Evolutionary conservation across 2,113 vertebrate genomes (phyloP), one percentile per base, ranked within the genome.

Genomic region (Zapus hudsonius): DNA sequence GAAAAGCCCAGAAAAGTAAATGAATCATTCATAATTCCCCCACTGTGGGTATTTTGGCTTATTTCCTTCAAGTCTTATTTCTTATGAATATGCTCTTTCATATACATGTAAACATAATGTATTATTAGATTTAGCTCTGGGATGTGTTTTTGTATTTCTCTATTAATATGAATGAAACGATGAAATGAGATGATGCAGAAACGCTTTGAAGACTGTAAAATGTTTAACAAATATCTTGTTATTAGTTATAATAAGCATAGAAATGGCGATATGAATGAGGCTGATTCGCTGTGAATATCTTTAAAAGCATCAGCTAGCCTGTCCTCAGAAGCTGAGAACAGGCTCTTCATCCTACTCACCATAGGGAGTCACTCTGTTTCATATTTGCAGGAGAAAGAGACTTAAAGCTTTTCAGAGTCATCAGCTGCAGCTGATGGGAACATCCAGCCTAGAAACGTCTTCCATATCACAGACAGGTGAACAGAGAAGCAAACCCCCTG

Each of bases 151-250:
- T 95, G 96, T 95, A 96, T 87, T 95, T 94, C 91, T 92, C 94
- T 87, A 96, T 96, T 96, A 95, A 97, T 96, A 95, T 96, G 94
- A 96, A 96, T 92, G 89, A 95, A 96, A 96, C 12, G 94, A 96
- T 94, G 91, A 92, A 91, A 92, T 57, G 91, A 96, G 95, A 96
- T 69, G 94, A 93, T 91, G 91, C 0, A 59, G 94, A 95, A 95
- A 96, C 92, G 91, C 93, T 95, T 95, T 91, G 95, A 95, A 91
- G 93, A 87, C 84, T 87, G 87, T 92, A 89, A 96, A 95, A 94
- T 96, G 95, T 95, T 97, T 94, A 96, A 95, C 91, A 95, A 95
- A 95, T 96, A 94, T 95, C 89, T 94, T 94, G 92, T 85, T 90
- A 96, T 96, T 96, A 95, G 95, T 95, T 95, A 87, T 94, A 95